A percentile compares a stretch with the other conserved stretches of the same genome.
Conservation (phyloP, 2,797 vertebrate species). For the Triplophysa bombifrons region DNA sequence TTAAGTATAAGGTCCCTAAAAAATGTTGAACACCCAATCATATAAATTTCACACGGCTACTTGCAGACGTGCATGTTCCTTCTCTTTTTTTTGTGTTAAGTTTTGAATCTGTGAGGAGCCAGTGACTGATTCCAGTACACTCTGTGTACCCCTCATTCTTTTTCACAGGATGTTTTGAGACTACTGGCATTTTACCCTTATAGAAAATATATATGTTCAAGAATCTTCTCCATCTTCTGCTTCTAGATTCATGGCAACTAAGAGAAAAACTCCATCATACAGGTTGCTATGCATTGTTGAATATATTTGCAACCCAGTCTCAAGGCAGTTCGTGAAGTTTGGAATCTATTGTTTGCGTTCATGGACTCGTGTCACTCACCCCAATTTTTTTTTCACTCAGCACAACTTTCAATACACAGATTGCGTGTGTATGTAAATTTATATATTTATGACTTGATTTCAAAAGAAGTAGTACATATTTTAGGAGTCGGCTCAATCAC, state of each 20-base stretch:
- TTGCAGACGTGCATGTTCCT: neutral
- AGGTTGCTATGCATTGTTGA: too few species aligned
- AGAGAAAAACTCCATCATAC: too few species aligned
- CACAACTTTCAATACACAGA: too few species aligned
- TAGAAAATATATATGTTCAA: constrained; percentile 20
- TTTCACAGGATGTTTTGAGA: neutral
- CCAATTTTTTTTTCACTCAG: too few species aligned
- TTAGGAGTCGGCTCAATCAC: too few species aligned
- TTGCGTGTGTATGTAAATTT: too few species aligned
- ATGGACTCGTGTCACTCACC: too few species aligned
- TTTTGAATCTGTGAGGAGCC: constrained; percentile 11
- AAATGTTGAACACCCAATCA: neutral
- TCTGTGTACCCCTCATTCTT: neutral
- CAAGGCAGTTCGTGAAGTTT: too few species aligned
- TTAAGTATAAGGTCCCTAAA: neutral
- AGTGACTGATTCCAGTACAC: constrained; percentile 26
- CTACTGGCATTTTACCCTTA: neutral
- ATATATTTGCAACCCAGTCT: too few species aligned
- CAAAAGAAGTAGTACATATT: too few species aligned
- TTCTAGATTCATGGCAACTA: neutral
- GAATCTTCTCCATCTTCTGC: neutral
- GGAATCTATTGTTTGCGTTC: too few species aligned
- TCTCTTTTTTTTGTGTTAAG: neutral
- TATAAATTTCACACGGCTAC: neutral
- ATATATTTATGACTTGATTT: too few species aligned